Evolutionary conservation across 1,140 invertebrate genomes (phyloP).

Genomic region (Diorhabda sublineata): DNA sequence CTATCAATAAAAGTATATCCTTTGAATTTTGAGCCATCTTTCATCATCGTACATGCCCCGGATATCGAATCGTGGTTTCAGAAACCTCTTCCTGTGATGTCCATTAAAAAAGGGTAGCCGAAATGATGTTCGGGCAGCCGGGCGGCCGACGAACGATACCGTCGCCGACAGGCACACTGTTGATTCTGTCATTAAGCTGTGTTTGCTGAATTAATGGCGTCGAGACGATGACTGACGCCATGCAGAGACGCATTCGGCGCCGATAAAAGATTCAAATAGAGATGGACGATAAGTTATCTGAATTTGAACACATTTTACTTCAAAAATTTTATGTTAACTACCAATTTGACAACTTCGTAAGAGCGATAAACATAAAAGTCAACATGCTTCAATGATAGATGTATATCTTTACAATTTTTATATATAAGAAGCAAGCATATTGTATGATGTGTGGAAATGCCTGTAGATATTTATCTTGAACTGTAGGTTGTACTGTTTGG

Average conservation of each 20-base stretch:
- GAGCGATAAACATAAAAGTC: no score
- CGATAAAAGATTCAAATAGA: constrained; percentile 20
- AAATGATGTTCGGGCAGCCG: neutral
- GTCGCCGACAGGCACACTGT: constrained; percentile 36
- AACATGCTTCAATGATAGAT: no score
- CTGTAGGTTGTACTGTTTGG: no score
- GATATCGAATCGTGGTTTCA: neutral
- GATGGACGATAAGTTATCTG: neutral
- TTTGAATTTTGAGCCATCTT: neutral
- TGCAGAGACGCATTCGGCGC: constrained; percentile 38
- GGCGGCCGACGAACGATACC: neutral
- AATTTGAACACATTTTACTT: no score
- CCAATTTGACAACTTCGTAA: no score
- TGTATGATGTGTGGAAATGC: no score
- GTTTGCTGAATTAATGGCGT: constrained; percentile 47
- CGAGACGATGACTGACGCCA: constrained; percentile 43
- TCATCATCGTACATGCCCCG: neutral
- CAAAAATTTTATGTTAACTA: no score
- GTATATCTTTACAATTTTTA: no score
- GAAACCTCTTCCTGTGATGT: neutral
- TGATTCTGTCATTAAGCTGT: constrained; percentile 46
- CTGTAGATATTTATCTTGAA: no score
- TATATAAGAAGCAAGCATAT: no score
- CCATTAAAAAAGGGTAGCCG: neutral
- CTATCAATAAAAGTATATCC: no score